Conservation (phyloP, 2,888 invertebrate genomes). For the Gymnoscelis rufifasciata region DNA sequence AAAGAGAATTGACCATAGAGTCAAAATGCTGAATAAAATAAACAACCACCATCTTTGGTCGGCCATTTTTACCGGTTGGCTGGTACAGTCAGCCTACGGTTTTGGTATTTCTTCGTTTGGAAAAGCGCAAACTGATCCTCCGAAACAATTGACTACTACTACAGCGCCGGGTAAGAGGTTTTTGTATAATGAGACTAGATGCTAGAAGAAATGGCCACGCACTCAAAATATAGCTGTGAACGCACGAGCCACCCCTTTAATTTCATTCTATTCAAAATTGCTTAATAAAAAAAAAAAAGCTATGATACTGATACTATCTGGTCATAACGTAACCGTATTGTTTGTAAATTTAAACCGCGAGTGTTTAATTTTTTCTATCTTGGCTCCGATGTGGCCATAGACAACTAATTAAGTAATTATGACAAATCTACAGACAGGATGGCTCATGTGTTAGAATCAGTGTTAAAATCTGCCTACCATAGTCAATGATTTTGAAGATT, state of each 20-base stretch:
- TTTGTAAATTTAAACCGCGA: too few relatives aligned
- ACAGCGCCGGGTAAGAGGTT: constrained; percentile 62
- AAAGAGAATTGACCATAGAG: constrained; percentile 2
- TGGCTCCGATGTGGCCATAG: too few relatives aligned
- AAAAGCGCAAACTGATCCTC: constrained; percentile 65
- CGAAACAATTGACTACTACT: constrained; percentile 59
- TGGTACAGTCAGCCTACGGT: constrained; percentile 43
- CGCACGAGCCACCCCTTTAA: not conserved
- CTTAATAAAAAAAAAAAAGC: too few relatives aligned
- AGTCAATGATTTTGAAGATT: constrained; percentile 3
- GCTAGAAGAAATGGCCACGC: constrained; percentile 17
- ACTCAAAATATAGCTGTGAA: constrained; percentile 10
- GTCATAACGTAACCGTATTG: too few relatives aligned
- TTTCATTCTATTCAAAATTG: too few relatives aligned
- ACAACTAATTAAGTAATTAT: too few relatives aligned
- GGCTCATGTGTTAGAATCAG: not conserved
- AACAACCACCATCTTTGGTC: constrained; percentile 26
- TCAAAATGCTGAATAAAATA: constrained; percentile 25
- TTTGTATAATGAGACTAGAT: constrained; percentile 37
- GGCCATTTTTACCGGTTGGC: constrained; percentile 39
- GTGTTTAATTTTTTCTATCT: too few relatives aligned
- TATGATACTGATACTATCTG: too few relatives aligned
- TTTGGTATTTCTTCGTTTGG: constrained; percentile 69
- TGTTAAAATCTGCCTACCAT: not conserved
- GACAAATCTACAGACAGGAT: too few relatives aligned